Evolutionary conservation across 2,888 invertebrate species (phyloP).

Genomic region (Galerucella calmariensis): DNA sequence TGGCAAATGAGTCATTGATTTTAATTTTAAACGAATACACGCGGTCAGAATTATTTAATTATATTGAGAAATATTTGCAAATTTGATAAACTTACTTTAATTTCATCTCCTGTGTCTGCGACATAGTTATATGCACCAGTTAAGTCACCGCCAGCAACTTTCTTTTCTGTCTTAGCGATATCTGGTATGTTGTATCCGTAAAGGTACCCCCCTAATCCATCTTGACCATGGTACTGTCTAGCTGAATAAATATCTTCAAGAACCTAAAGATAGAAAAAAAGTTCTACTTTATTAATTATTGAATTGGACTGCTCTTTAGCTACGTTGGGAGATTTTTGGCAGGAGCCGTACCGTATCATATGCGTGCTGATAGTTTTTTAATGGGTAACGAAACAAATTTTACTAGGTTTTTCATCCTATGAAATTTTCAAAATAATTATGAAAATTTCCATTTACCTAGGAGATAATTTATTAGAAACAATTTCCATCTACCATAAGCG

Average conservation of each 20-base stretch:
- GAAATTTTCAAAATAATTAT: no score
- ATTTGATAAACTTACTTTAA: conserved; percentile 66
- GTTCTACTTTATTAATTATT: background rate
- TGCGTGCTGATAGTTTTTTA: no score
- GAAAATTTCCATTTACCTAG: no score
- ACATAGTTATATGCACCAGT: conserved; percentile 79
- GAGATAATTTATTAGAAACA: no score
- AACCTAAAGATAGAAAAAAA: background rate
- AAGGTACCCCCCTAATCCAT: conserved; percentile 72
- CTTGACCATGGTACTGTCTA: conserved; percentile 78
- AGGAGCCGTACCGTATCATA: no score
- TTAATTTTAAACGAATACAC: background rate
- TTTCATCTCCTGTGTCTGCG: conserved; percentile 69
- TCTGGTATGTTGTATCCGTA: conserved; percentile 81
- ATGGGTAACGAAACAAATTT: no score
- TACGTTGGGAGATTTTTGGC: no score
- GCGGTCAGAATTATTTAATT: no score
- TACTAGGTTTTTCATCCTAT: no score
- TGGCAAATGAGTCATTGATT: background rate
- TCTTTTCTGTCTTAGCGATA: conserved; percentile 79
- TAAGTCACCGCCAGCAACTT: conserved; percentile 76
- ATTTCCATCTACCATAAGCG: no score
- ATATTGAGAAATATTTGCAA: no score
- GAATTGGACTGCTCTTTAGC: background rate
- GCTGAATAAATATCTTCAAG: conserved; percentile 77